Conservation (phyloP, 2,113 vertebrate genomes). For the Crypturellus undulatus region DNA sequence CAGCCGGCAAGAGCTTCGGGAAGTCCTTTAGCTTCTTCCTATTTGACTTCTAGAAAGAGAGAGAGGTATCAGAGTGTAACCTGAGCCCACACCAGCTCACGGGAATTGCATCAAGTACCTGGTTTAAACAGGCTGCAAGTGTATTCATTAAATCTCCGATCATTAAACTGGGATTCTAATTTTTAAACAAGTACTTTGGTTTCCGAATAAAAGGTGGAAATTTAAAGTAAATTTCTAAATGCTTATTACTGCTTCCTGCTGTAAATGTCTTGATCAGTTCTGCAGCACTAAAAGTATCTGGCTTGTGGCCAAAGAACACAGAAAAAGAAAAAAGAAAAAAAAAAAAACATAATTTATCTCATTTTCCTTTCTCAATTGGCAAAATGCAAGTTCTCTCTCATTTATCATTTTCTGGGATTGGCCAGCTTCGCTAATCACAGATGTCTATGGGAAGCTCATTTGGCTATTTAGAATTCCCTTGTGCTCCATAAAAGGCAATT, state of each 20-base stretch:
- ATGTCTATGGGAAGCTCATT: conserved; percentile 33
- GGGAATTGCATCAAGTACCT: background rate
- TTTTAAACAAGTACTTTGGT: background rate
- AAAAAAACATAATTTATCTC: background rate
- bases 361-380: background rate
- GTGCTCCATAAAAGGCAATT: conserved; percentile 65
- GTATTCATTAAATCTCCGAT: background rate
- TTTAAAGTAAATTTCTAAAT: background rate
- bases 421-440: conserved; percentile 54
- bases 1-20: background rate
- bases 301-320: background rate
- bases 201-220: background rate
- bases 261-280: accelerated
- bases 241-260: background rate
- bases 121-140: background rate
- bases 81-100: background rate
- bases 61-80: background rate
- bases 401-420: conserved; percentile 29
- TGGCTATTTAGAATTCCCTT: conserved; percentile 53
- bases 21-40: background rate
- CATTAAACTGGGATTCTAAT: background rate
- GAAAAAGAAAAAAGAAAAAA: background rate
- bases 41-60: background rate
- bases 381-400: conserved; percentile 10
- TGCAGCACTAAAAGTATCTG: background rate